Evolutionary conservation across 2,797 vertebrate species (phyloP).

Genomic region (Coracias cyanogaster): DNA sequence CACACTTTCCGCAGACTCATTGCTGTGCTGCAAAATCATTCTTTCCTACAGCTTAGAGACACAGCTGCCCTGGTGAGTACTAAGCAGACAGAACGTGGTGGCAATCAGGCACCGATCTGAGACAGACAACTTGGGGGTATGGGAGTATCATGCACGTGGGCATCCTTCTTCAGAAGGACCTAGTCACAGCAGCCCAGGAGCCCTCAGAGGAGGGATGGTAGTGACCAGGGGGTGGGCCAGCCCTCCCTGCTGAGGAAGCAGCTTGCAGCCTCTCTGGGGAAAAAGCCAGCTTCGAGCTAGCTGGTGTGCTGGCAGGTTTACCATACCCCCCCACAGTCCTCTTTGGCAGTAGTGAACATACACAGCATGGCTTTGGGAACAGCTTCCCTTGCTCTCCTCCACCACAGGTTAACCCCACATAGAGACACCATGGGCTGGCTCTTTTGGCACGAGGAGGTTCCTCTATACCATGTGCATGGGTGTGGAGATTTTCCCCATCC

Average conservation of each 20-base stretch:
- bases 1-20: background rate
- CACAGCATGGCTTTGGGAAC: background rate
- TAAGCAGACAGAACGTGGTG: accelerated
- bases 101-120: background rate
- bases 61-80: background rate
- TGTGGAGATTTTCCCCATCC: background rate
- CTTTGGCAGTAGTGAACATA: background rate
- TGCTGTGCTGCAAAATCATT: background rate
- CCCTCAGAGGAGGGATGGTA: accelerated
- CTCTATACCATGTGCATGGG: background rate
- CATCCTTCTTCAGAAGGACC: background rate
- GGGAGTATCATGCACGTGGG: accelerated
- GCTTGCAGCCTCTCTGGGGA: background rate
- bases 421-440: background rate
- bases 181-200: background rate
- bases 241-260: background rate
- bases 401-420: accelerated
- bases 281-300: background rate
- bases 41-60: background rate
- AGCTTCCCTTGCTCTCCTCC: background rate
- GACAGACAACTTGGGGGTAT: accelerated
- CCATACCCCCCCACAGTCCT: background rate
- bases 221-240: background rate
- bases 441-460: accelerated
- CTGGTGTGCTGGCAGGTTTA: accelerated